Percentiles rank a stretch among this genome's conserved stretches.
Conservation (phyloP, 1,140 invertebrate genomes). For the Zaprionus lachaisei region DNA sequence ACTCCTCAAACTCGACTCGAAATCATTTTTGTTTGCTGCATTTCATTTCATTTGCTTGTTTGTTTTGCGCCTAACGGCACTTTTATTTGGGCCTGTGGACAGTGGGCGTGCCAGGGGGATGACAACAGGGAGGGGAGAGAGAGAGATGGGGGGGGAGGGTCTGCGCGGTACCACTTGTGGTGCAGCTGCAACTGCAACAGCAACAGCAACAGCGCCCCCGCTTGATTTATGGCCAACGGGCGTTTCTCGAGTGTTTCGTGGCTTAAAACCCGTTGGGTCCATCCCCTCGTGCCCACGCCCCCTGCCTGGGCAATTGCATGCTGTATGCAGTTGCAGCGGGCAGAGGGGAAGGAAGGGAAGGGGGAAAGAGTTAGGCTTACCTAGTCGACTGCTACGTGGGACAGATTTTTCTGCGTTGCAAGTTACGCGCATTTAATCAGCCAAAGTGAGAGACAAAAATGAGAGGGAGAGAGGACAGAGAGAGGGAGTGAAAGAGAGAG, state of each 20-base stretch:
- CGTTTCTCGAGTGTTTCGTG: constrained; percentile 8
- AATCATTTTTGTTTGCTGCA: constrained; percentile 26
- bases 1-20: constrained; percentile 31
- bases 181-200: constrained; percentile 5
- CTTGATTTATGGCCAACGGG: constrained; percentile 64
- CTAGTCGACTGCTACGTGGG: neutral
- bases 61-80: constrained; percentile 51
- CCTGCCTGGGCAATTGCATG: neutral
- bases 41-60: constrained; percentile 43
- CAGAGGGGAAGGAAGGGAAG: neutral
- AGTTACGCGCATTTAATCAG: constrained; percentile 22
- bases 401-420: neutral
- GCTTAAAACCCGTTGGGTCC: neutral
- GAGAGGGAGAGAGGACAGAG: neutral
- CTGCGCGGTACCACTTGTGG: neutral
- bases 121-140: neutral
- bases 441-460: neutral
- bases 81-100: constrained; percentile 28
- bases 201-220: neutral
- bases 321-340: neutral
- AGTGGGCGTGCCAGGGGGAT: constrained; percentile 12
- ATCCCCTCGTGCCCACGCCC: neutral
- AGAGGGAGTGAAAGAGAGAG: neutral
- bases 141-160: neutral
- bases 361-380: neutral